A percentile compares a stretch with the other conserved stretches of the same genome.
Conservation (phyloP, 92 coral and sea anemone genomes). For the Pocillopora meandrina region DNA sequence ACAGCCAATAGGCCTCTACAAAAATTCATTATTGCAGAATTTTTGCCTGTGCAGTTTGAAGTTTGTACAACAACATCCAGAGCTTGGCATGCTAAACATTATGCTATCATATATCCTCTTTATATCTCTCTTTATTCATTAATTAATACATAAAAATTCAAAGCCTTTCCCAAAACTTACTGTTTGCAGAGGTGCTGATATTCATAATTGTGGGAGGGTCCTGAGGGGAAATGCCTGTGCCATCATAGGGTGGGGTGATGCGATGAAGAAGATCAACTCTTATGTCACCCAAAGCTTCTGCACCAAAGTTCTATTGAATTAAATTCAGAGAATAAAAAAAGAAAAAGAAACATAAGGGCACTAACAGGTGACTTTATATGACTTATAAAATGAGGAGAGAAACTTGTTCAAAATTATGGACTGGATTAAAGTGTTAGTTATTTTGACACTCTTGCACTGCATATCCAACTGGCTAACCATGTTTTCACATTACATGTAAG, state of each 20-base stretch:
- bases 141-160: neutral
- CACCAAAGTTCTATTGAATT: conserved; percentile 66
- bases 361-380: neutral
- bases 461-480: too few relatives aligned
- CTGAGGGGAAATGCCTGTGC: conserved; percentile 72
- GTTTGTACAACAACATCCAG: too few relatives aligned
- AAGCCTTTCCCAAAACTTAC: conserved; percentile 6
- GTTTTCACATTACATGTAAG: too few relatives aligned
- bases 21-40: too few relatives aligned
- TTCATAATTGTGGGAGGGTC: conserved; percentile 76
- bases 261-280: conserved; percentile 86
- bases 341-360: neutral
- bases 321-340: neutral
- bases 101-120: too few relatives aligned
- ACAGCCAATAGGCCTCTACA: too few relatives aligned
- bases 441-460: too few relatives aligned
- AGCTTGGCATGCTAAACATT: too few relatives aligned
- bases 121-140: neutral
- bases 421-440: too few relatives aligned
- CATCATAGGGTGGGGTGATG: conserved; percentile 87
- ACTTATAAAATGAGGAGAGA: too few relatives aligned
- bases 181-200: conserved; percentile 55
- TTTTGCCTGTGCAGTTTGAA: too few relatives aligned
- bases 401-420: too few relatives aligned
- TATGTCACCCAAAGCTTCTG: conserved; percentile 88